Evolutionary conservation across 2,888 invertebrate species (phyloP).

Genomic region (Epirrita christyi): DNA sequence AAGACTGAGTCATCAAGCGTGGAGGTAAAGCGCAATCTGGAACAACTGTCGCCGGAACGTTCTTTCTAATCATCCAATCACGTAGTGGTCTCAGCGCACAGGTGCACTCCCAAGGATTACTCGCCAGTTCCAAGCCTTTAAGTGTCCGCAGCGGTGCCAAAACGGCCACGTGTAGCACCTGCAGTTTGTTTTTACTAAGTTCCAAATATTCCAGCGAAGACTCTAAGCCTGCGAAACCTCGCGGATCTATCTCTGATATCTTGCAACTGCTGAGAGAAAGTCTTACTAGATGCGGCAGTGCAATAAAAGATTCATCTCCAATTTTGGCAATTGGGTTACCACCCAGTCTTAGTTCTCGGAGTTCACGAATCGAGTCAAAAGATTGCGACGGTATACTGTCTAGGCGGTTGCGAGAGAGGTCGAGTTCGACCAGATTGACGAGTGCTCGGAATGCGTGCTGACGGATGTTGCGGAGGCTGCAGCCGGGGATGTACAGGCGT

Average conservation of each 20-base stretch:
- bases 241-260: constrained; percentile 87
- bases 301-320: constrained; percentile 87
- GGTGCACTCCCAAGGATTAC: constrained; percentile 93
- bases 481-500: constrained; percentile 90
- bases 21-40: constrained; percentile 89
- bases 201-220: constrained; percentile 90
- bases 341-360: constrained; percentile 89
- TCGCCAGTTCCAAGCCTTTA: constrained; percentile 90
- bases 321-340: constrained; percentile 91
- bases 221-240: constrained; percentile 90
- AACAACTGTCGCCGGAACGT: constrained; percentile 88
- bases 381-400: constrained; percentile 89
- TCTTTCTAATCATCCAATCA: constrained; percentile 91
- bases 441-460: constrained; percentile 90
- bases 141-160: constrained; percentile 88
- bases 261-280: constrained; percentile 91
- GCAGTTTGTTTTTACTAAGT: constrained; percentile 90
- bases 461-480: constrained; percentile 88
- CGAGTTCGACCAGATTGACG: constrained; percentile 92
- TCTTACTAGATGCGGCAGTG: constrained; percentile 88
- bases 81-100: constrained; percentile 90
- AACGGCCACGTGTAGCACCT: constrained; percentile 87
- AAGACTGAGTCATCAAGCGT: constrained; percentile 86
- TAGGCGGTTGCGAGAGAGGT: constrained; percentile 90
- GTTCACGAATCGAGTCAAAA: constrained; percentile 89